A percentile compares a stretch with the other conserved stretches of the same genome.
phyloP scores from a whole-genome alignment of 2,888 invertebrate species.

The Nomada ruficornis region DNA sequence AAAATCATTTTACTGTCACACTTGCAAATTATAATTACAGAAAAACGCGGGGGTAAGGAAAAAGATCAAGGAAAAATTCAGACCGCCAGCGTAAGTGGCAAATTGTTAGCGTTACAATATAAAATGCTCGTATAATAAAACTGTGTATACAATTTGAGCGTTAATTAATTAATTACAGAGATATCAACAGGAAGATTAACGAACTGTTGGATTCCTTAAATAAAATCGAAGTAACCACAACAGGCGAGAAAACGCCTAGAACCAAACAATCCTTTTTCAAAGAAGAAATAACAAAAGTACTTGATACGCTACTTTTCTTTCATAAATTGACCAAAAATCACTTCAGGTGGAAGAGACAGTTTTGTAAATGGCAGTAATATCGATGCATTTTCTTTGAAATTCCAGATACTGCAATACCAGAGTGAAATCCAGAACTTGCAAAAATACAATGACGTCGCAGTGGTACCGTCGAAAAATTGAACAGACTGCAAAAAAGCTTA shows the following conservation, averaged over 20 bases:
- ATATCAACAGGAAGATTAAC: constrained; percentile 79
- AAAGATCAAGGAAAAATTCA: constrained; percentile 45
- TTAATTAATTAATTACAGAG: constrained; percentile 54
- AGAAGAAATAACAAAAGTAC: constrained; percentile 87
- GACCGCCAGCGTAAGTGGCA: constrained; percentile 63
- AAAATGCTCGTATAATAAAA: not conserved
- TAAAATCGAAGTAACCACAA: constrained; percentile 69
- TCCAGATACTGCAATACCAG: constrained; percentile 87
- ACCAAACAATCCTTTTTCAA: constrained; percentile 86
- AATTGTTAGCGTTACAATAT: not conserved
- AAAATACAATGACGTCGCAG: constrained; percentile 76
- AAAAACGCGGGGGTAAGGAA: constrained; percentile 27
- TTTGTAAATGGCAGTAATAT: constrained; percentile 37
- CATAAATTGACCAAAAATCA: not conserved
- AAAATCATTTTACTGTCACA: constrained; percentile 1
- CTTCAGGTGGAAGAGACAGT: constrained; percentile 2
- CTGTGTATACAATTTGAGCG: not conserved
- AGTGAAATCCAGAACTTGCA: constrained; percentile 85
- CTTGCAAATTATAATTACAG: constrained; percentile 19
- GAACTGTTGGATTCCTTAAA: constrained; percentile 83
- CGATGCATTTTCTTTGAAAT: constrained; percentile 34
- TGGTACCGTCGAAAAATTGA: constrained; percentile 6
- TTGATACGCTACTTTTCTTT: not conserved
- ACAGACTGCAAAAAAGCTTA: not conserved
- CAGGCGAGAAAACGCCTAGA: constrained; percentile 81